phyloP scores from a whole-genome alignment of 2,797 vertebrate genomes.

The Peromyscus melanophrys region DNA sequence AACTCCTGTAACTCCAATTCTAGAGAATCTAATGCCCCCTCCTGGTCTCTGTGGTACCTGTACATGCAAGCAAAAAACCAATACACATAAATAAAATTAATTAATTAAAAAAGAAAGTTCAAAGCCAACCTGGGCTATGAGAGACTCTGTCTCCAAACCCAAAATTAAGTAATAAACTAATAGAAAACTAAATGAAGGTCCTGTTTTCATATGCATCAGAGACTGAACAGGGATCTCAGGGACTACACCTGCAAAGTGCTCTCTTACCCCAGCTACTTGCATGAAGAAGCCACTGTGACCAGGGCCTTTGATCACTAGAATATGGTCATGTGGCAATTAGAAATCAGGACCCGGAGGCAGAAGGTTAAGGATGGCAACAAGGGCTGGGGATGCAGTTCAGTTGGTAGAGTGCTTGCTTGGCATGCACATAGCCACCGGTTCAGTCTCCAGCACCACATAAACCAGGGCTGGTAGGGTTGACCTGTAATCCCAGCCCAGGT shows the following conservation, averaged over 20 bases:
- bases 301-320: not conserved
- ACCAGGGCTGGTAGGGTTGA: not conserved
- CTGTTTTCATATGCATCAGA: not conserved
- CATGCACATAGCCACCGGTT: too few species aligned
- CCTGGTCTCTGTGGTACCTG: not conserved
- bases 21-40: not conserved
- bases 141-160: not conserved
- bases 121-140: not conserved
- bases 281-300: not conserved
- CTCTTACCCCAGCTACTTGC: not conserved
- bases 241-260: not conserved
- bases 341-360: not conserved
- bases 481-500: not conserved
- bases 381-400: not conserved
- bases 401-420: not conserved
- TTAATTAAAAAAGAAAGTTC: not conserved
- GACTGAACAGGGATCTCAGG: rapidly evolving
- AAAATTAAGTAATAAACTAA: not conserved
- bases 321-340: not conserved
- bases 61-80: not conserved
- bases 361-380: not conserved
- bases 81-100: not conserved
- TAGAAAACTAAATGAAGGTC: not conserved
- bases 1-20: not conserved
- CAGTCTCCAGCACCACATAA: not conserved